Evolutionary conservation across 2,888 invertebrate species (phyloP).

Genomic region (Ectemnius cavifrons): DNA sequence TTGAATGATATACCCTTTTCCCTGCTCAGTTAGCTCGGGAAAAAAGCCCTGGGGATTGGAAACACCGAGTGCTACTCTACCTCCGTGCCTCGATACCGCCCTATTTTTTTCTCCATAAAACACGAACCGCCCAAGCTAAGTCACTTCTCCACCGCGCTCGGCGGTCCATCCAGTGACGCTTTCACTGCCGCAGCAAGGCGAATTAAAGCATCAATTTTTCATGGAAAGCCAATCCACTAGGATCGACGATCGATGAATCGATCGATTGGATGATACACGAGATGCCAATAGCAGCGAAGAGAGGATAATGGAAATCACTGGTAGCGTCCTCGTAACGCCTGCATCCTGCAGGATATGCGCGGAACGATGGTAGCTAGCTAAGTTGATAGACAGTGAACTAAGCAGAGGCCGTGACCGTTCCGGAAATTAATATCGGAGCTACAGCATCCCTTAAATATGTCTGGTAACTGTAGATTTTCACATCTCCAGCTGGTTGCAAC

Average conservation of each 20-base stretch:
- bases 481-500: slow-evolving; percentile 8
- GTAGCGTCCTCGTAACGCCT: neutral
- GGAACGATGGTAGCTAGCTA: too few relatives aligned
- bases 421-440: slow-evolving; percentile 22
- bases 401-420: neutral
- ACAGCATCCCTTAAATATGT: slow-evolving; percentile 19
- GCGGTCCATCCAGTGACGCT: slow-evolving; percentile 23
- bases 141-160: slow-evolving; percentile 8
- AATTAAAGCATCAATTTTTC: slow-evolving; percentile 10
- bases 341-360: neutral
- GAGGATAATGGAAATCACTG: slow-evolving; percentile 6
- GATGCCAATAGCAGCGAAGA: neutral
- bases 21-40: slow-evolving; percentile 51
- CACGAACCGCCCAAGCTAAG: slow-evolving; percentile 34
- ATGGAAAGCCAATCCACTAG: neutral
- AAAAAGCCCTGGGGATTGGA: slow-evolving; percentile 48
- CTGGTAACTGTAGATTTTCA: slow-evolving; percentile 33
- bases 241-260: neutral
- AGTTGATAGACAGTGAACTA: neutral
- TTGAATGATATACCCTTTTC: slow-evolving; percentile 54
- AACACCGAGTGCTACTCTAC: slow-evolving; percentile 46
- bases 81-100: slow-evolving; percentile 33
- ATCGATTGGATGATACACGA: neutral
- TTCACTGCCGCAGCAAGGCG: neutral
- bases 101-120: slow-evolving; percentile 29